Conservation (phyloP, 2,113 vertebrate genomes). For the Megalops atlanticus region DNA sequence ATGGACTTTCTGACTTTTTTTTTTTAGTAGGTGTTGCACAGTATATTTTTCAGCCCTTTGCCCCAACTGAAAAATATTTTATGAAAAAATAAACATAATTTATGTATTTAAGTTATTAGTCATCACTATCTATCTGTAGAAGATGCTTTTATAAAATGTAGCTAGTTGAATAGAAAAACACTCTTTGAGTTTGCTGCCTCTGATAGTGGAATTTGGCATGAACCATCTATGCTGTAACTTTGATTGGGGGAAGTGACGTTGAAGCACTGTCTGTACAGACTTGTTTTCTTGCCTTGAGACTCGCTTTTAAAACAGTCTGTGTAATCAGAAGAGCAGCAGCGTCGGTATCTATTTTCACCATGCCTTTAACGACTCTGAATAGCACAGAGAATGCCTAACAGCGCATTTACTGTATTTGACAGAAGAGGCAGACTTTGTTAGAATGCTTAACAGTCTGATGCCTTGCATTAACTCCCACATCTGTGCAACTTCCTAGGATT, state of each 20-base stretch:
- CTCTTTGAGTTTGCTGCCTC: constrained; percentile 31
- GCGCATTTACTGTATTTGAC: background rate
- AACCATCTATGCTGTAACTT: constrained; percentile 60
- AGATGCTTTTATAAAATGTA: constrained; percentile 63
- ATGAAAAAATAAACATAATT: constrained; percentile 61
- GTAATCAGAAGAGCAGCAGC: constrained; percentile 39
- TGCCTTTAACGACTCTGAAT: constrained; percentile 53
- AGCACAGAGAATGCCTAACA: constrained; percentile 39
- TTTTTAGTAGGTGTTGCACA: constrained; percentile 40
- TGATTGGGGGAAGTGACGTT: constrained; percentile 52
- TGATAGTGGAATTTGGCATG: constrained; percentile 36
- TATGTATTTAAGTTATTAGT: constrained; percentile 79
- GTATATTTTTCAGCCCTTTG: constrained; percentile 53
- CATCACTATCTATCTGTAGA: constrained; percentile 51
- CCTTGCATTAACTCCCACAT: constrained; percentile 20
- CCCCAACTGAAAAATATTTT: constrained; percentile 52
- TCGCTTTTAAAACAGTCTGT: constrained; percentile 36
- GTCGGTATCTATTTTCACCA: constrained; percentile 46
- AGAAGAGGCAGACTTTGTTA: background rate
- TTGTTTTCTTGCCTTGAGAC: constrained; percentile 44
- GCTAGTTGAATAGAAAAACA: constrained; percentile 41
- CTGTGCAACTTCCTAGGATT: background rate
- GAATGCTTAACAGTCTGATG: constrained; percentile 34
- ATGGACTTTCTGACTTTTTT: background rate
- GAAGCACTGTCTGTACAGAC: constrained; percentile 43